These are phyloP conservation scores for Typhlichthys subterraneus DNA, from an alignment of 2,797 vertebrate genomes.

Conservation along the genomic window DNA sequence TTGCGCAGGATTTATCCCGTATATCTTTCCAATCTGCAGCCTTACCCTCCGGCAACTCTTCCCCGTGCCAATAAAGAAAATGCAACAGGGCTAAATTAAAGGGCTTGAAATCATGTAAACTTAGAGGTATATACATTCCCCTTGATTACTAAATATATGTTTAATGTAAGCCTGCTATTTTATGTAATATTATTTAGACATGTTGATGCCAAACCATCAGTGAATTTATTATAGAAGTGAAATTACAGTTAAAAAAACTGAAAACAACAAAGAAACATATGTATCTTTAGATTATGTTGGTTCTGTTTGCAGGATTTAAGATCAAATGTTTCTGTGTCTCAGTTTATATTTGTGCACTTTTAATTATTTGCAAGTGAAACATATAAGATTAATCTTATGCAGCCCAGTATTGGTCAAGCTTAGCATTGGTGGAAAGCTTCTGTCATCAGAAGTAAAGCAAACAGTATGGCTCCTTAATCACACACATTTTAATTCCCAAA, in stretches of 20 bases:
- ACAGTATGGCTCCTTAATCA: too few species aligned
- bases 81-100: slow-evolving; percentile 65
- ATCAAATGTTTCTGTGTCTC: too few species aligned
- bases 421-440: too few species aligned
- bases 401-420: not conserved
- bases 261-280: too few species aligned
- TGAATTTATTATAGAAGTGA: slow-evolving; percentile 10
- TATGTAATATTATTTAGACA: slow-evolving; percentile 24
- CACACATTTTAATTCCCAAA: too few species aligned
- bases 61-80: slow-evolving; percentile 63
- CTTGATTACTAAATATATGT: slow-evolving; percentile 41
- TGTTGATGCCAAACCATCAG: slow-evolving; percentile 5
- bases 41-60: slow-evolving; percentile 57
- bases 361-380: not conserved
- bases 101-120: slow-evolving; percentile 60
- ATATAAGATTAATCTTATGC: not conserved
- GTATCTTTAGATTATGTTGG: too few species aligned
- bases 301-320: too few species aligned
- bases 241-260: too few species aligned
- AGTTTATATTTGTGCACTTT: too few species aligned
- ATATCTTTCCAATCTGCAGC: slow-evolving; percentile 57
- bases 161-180: slow-evolving; percentile 42
- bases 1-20: slow-evolving; percentile 56
- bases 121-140: slow-evolving; percentile 59
- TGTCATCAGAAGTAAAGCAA: too few species aligned